Conservation (phyloP, 2,797 vertebrate genomes). For the Ptychobarbus kaznakovi region DNA sequence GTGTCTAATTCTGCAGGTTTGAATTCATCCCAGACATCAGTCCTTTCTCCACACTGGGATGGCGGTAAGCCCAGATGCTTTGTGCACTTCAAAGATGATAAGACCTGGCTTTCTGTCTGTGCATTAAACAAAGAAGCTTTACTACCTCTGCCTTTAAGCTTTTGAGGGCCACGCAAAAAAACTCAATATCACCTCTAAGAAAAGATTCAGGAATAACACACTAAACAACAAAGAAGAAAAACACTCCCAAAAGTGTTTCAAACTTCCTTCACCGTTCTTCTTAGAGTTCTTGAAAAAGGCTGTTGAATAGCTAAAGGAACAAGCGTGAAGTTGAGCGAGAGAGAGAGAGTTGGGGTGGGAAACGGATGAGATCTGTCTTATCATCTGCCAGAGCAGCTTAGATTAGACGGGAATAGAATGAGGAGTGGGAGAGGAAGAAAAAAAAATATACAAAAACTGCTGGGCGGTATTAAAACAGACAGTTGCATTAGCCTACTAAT, state of each 20-base stretch:
- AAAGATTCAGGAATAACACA: conserved; percentile 64
- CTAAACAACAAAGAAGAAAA: conserved; percentile 64
- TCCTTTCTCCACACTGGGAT: conserved; percentile 71
- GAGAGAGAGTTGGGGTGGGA: conserved; percentile 33
- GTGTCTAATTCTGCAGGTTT: conserved; percentile 75
- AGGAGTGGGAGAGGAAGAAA: conserved; percentile 59
- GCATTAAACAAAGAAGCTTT: conserved; percentile 73
- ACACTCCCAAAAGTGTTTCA: conserved; percentile 69
- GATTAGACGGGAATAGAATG: conserved; percentile 79
- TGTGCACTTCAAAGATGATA: conserved; percentile 79
- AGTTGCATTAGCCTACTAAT: conserved; percentile 83
- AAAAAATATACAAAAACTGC: conserved; percentile 73
- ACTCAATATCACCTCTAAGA: conserved; percentile 64
- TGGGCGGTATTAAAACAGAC: conserved; percentile 82
- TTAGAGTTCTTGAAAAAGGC: conserved; percentile 72
- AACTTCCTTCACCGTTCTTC: conserved; percentile 23
- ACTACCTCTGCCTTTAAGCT: conserved; percentile 64
- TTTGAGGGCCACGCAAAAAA: conserved; percentile 57
- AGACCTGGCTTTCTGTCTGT: conserved; percentile 68
- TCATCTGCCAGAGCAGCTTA: conserved; percentile 76
- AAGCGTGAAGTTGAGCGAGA: conserved; percentile 24
- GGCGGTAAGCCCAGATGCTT: conserved; percentile 75
- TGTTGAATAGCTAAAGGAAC: conserved; percentile 29
- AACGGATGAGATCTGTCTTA: conserved; percentile 74
- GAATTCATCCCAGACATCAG: conserved; percentile 77